Conservation (phyloP, 2,888 invertebrate species). For the Aphrophora alni region DNA sequence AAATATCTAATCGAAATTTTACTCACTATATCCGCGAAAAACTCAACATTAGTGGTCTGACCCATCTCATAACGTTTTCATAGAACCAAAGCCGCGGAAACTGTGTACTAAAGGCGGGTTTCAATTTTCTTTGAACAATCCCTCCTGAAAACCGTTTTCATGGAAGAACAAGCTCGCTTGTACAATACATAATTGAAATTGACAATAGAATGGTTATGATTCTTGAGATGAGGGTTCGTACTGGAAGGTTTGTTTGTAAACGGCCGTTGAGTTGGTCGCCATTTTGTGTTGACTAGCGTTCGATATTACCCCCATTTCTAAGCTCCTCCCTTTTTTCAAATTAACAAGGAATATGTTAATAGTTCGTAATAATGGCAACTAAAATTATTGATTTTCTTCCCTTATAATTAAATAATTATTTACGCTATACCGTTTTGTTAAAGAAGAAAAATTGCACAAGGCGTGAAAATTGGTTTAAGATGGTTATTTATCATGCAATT, state of each 20-base stretch:
- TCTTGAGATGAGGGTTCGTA: constrained; percentile 2
- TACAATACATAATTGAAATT: constrained; percentile 5
- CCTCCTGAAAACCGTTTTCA: background rate
- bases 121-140: background rate
- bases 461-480: too few relatives aligned
- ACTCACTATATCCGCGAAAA: too few relatives aligned
- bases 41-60: too few relatives aligned
- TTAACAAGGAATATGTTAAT: background rate
- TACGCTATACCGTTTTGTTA: too few relatives aligned
- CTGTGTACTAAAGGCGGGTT: background rate
- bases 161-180: background rate
- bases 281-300: constrained; percentile 2
- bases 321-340: background rate
- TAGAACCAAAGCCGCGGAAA: background rate
- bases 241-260: background rate
- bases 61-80: too few relatives aligned
- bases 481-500: too few relatives aligned
- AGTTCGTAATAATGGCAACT: background rate
- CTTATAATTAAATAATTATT: too few relatives aligned
- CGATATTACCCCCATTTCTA: background rate
- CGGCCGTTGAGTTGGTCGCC: background rate
- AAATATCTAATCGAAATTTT: too few relatives aligned
- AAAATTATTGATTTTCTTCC: background rate
- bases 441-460: too few relatives aligned
- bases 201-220: constrained; percentile 2